Evolutionary conservation across 2,113 vertebrate genomes (phyloP).

Genomic region (Tringa solitaria): DNA sequence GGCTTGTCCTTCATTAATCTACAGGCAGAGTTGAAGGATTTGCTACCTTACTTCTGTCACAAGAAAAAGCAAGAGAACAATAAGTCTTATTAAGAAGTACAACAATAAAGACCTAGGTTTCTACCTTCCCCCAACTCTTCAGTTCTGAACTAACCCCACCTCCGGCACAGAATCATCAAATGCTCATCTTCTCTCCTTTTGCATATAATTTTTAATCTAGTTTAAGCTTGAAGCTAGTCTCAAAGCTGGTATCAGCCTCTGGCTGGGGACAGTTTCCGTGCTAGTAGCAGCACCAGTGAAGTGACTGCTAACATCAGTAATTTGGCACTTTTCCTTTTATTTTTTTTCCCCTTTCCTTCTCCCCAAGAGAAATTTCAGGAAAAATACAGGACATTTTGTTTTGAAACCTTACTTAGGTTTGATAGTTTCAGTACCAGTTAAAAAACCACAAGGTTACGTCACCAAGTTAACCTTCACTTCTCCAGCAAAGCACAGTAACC

Average conservation of each 20-base stretch:
- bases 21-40: not conserved
- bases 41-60: not conserved
- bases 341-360: not conserved
- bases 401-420: not conserved
- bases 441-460: not conserved
- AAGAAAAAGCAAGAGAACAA: not conserved
- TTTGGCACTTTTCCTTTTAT: not conserved
- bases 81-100: not conserved
- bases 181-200: not conserved
- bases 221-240: not conserved
- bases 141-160: not conserved
- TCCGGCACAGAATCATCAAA: not conserved
- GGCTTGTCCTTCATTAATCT: not conserved
- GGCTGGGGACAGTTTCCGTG: not conserved
- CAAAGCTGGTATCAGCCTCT: not conserved
- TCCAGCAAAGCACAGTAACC: not conserved
- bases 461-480: not conserved
- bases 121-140: not conserved
- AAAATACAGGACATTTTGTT: not conserved
- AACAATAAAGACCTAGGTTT: not conserved
- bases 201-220: not conserved
- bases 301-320: not conserved
- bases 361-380: not conserved
- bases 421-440: not conserved
- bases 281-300: not conserved